Evolutionary conservation across 2,888 invertebrate genomes (phyloP).

Genomic region (Macrophya alboannulata): DNA sequence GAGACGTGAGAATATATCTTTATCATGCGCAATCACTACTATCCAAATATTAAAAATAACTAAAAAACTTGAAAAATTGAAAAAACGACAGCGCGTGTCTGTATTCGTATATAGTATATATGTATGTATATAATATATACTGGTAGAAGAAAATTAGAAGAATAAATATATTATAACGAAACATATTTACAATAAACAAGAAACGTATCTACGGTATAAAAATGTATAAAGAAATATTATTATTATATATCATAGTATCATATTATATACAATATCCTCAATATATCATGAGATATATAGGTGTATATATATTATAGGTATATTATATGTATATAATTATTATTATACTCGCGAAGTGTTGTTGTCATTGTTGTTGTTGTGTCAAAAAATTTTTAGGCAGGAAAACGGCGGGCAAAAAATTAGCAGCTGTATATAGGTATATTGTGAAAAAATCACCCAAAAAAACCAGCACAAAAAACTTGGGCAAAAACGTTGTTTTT

Average conservation of each 20-base stretch:
- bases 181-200: conserved; percentile 48
- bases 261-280: background rate
- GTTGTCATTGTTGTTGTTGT: background rate
- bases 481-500: conserved; percentile 58
- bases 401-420: conserved; percentile 32
- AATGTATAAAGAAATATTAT: background rate
- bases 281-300: background rate
- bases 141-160: conserved; percentile 58
- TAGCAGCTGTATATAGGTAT: background rate
- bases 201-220: conserved; percentile 35
- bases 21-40: conserved; percentile 80
- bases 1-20: conserved; percentile 80
- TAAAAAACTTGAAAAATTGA: conserved; percentile 51
- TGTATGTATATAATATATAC: conserved; percentile 61
- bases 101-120: conserved; percentile 62
- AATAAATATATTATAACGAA: conserved; percentile 60
- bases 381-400: background rate
- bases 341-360: background rate
- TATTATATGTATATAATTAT: background rate
- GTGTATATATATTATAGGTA: background rate
- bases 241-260: background rate
- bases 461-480: conserved; percentile 63
- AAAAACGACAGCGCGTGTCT: conserved; percentile 59
- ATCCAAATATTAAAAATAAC: conserved; percentile 76
- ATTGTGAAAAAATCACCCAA: conserved; percentile 53